These are phyloP conservation scores for Chydorus sphaericus DNA, from an alignment of 2,888 invertebrate genomes.

Conservation along the genomic window DNA sequence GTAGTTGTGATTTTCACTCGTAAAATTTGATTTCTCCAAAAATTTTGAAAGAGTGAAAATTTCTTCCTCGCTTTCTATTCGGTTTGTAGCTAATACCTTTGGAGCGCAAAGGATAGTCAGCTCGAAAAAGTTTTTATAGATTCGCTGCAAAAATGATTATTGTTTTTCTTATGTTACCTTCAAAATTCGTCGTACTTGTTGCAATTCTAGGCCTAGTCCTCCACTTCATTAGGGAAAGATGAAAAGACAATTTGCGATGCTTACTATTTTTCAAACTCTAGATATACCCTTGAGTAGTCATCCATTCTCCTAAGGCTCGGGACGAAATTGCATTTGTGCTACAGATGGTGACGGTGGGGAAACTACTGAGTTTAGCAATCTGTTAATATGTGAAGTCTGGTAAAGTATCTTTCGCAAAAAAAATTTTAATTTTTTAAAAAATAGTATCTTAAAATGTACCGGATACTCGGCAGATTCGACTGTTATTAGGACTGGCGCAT, in stretches of 20 bases:
- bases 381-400: background rate
- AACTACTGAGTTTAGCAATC: background rate
- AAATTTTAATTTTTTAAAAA: too few species aligned
- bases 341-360: conserved; percentile 1
- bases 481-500: background rate
- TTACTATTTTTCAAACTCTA: too few species aligned
- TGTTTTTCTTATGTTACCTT: too few species aligned
- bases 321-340: background rate
- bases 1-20: background rate
- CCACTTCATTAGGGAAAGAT: too few species aligned
- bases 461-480: background rate
- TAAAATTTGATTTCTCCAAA: background rate
- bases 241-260: too few species aligned
- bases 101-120: too few species aligned
- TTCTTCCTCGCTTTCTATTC: background rate
- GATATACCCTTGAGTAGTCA: background rate
- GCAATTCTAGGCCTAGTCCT: too few species aligned
- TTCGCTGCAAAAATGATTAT: too few species aligned
- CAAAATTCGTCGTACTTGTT: too few species aligned
- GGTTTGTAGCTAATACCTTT: background rate
- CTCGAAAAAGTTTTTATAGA: too few species aligned
- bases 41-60: background rate
- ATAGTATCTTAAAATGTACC: background rate
- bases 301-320: background rate
- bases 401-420: too few species aligned